These are phyloP conservation scores for Gopherus flavomarginatus DNA, from an alignment of 2,113 vertebrate genomes.

Conservation along the genomic window DNA sequence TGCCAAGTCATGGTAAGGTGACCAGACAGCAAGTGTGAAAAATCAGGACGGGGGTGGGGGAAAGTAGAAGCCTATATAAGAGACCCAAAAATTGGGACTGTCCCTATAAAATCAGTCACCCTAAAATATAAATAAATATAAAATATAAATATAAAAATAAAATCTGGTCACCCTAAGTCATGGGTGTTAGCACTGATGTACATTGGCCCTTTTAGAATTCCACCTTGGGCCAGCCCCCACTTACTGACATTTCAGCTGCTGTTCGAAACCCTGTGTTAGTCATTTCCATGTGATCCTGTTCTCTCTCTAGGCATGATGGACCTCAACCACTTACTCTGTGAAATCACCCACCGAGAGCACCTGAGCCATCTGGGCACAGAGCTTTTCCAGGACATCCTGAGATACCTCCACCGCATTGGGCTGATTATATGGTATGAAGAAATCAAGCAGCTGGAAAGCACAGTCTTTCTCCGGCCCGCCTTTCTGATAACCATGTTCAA, in stretches of 20 bases:
- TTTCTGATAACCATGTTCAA: slow-evolving; percentile 81
- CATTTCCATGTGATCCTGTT: not conserved
- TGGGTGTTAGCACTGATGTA: not conserved
- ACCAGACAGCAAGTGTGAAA: no score
- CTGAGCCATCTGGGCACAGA: slow-evolving; percentile 32
- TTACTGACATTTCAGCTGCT: not conserved
- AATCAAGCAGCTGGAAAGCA: slow-evolving; percentile 62
- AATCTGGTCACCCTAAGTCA: not conserved
- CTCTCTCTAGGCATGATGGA: slow-evolving; percentile 71
- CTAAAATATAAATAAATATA: no score
- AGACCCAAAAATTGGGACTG: no score
- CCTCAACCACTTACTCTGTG: slow-evolving; percentile 61
- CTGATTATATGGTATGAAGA: slow-evolving; percentile 79
- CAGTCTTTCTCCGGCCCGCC: slow-evolving; percentile 74
- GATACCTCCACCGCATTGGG: slow-evolving; percentile 76
- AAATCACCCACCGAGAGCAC: not conserved
- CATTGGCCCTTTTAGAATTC: not conserved
- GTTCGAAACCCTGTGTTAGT: fast-evolving
- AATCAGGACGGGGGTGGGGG: no score
- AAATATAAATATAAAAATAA: no score
- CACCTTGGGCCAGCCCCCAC: not conserved
- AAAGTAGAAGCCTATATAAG: no score
- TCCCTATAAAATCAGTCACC: no score
- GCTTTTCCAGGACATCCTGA: slow-evolving; percentile 71
- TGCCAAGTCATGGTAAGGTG: not conserved